Evolutionary conservation across 2,113 vertebrate genomes (phyloP), one percentile per base, ranked within the genome.

Genomic region (Tapirus terrestris): DNA sequence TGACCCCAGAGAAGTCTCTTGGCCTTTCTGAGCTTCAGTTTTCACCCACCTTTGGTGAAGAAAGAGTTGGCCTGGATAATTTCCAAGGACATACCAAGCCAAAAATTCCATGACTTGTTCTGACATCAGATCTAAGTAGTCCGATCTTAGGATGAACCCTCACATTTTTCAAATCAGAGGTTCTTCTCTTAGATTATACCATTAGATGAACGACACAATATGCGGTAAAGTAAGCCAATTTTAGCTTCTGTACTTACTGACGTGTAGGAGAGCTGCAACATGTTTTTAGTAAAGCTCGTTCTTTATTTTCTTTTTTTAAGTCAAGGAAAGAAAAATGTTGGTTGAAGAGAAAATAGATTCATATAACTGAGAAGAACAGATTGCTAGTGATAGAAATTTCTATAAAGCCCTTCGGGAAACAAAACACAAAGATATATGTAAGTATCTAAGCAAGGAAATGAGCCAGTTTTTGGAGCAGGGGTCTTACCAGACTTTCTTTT

Each of bases 321-420:
- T 96, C 70, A 97, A 93, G 86, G 36, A 93, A 97, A 95, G 88
- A 97, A 97, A 98, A 95, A 94, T 95, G 73, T 81, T 82, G 68
- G 95, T 96, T 94, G 84, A 90, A 94, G 82, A 96, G 89, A 94
- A 97, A 97, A 97, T 96, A 96, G 96, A 97, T 87, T 95, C 88
- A 89, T 68, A 96, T 94, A 97, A 94, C 96, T 86, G 97, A 95
- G 83, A 94, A 83, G 93, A 97, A 92, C 97, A 98, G 98, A 98
- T 97, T 97, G 97, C 77, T 92, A 98, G 94, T 89, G 96, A 97
- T 77, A 95, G 96, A 95, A 96, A 96, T 96, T 96, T 96, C 86
- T 97, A 80, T 92, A 98, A 97, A 97, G 85, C 83, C 96, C 88
- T 96, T 88, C 61, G 98, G 96, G 95, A 89, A 96, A 96, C 95